Base-by-base conservation (phyloP, 53 echinoderm and acorn worm species). In the Mesocentrotus franciscanus region DNA sequence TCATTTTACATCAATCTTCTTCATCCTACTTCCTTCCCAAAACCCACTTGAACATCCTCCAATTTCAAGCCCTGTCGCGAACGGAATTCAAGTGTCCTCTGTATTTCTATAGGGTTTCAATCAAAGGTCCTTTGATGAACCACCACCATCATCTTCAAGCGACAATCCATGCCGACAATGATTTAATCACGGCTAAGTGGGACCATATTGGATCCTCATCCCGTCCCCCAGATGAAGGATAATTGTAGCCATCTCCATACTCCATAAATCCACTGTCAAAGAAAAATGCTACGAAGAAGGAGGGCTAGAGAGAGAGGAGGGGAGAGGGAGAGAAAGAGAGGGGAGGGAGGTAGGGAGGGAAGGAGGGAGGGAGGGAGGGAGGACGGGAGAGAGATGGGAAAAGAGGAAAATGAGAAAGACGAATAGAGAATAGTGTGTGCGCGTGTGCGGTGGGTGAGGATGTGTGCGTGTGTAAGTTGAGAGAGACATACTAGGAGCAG, bases 61-160 rank as follows among this genome's bases (percentile, higher is more conserved):
- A 85, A 85, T 85, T 85, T 85, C 87, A 85, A 85, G 87, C 87
- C 87, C 56, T 85, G 57, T 85, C 87, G 87, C 56, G 55, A 85
- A 56, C 55, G 87, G 26, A 56, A 85, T 55, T 10, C 87, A 17
- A 85, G 87, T 55, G 49, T 85, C 27, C 83, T 83, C 83, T 26
- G 34, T 18, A 15, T 83, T 34, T 34, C 24, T 42, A 17, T 32
- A 29, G 30, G 30, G 33, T 49, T 85, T 85, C 87, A 85, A 79
- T 56, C 56, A 85, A n/a, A 17, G 1, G 22, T 26, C 55, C 57
- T 32, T 14, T 32, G 76, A 76, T 14, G 33, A 32, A 76, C 30
- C 33, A 76, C 33, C 76, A 33, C 1, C 57, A 56, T 34, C 55
- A 18, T 39, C 57, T 57, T 85, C 42, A 22, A 85, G 27, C 56